Evolutionary conservation across 2,113 vertebrate genomes (phyloP), one percentile per base, ranked within the genome.

Genomic region (Parotia lawesii): DNA sequence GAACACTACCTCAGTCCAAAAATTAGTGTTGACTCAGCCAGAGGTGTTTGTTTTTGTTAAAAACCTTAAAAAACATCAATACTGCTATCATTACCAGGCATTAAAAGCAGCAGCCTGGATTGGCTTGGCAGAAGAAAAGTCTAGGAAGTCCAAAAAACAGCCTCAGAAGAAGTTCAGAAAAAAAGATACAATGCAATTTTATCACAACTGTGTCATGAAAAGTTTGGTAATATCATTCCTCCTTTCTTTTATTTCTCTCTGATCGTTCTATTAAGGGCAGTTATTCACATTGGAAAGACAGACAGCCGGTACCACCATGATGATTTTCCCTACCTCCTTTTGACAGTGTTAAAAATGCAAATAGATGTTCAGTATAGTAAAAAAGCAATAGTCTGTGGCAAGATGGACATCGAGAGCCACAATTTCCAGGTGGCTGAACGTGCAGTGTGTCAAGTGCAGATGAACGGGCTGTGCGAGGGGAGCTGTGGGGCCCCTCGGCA

Each of bases 1-100:
- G 53, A 47, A 1, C 3, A 4, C 40, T 57, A 11, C 44, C 58
- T 71, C 44, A 64, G 47, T 51, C 48, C 62, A 56, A 76, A 85
- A 82, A 19, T 25, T 37, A 40, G 45, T 21, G 37, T 57, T 86
- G 37, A 57, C 51, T 88, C 76, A 62, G 76, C 13, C 51, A 86
- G 86, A 88, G 28, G 31, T 88, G 58, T 48, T 69, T 87, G 38
- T 4, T 93, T 94, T 86, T 61, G 13, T 83, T 76, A 76, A 89
- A 85, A 91, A n/a, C 6, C 3, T 62, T 66, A 53, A 42, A 20
- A 80, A 80, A 57, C 38, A 50, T 72, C n/a, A 48, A 17, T 67
- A 18, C 22, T 45, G 13, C n/a, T 74, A 15, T 54, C 35, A 45
- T 74, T 48, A 16, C 13, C 40, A 27, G 3, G 1, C 53, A 69